These are phyloP conservation scores for Leucopternis melanops DNA, from an alignment of 2,113 vertebrate genomes.

Conservation along the genomic window DNA sequence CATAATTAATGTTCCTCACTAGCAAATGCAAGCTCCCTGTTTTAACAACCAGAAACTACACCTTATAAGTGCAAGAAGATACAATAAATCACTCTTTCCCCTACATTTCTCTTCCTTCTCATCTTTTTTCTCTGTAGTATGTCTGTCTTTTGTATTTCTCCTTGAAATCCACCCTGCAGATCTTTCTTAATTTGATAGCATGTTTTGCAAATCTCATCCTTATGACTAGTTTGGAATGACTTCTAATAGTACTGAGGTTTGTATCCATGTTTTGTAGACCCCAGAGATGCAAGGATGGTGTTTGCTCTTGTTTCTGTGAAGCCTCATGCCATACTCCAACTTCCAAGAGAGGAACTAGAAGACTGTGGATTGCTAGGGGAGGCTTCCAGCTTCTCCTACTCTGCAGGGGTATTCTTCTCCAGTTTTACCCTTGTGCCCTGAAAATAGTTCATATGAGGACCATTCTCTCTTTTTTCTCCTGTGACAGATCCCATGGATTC, in stretches of 20 bases:
- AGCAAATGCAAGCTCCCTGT: neutral
- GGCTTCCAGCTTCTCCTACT: neutral
- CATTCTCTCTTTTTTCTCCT: neutral
- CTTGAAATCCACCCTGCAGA: neutral
- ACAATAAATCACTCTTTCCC: neutral
- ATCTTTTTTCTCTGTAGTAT: neutral
- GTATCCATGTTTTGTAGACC: neutral
- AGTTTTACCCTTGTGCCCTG: neutral
- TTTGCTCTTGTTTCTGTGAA: neutral
- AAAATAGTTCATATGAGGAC: neutral
- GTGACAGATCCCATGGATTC: neutral
- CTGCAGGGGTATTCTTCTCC: neutral
- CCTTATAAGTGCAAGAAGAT: neutral
- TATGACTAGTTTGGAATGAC: neutral
- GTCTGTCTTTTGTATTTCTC: neutral
- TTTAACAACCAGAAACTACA: neutral
- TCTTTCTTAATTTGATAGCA: neutral
- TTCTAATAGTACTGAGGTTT: neutral
- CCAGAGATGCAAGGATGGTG: neutral
- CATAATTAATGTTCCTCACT: neutral
- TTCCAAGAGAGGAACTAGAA: neutral
- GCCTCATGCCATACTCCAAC: neutral
- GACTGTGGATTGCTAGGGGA: neutral
- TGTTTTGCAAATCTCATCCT: neutral
- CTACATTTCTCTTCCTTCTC: neutral